A percentile compares a stretch with the other conserved stretches of the same genome.
These are phyloP conservation scores for Sebastes steindachneri DNA, from an alignment of 2,797 vertebrate genomes.

Conservation along the genomic window DNA sequence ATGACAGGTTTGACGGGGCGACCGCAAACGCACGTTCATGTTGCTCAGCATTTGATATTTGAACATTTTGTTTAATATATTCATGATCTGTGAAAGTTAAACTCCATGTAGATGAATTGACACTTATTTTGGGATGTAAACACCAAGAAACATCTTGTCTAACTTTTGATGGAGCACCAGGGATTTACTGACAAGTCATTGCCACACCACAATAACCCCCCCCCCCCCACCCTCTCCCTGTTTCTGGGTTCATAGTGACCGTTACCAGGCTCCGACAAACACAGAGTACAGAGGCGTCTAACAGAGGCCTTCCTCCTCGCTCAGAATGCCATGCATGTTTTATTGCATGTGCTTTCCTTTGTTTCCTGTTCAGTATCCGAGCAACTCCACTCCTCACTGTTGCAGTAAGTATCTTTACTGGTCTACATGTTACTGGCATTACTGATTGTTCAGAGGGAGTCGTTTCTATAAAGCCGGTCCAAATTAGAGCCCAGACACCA, in stretches of 20 bases:
- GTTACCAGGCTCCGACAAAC: constrained; percentile 41
- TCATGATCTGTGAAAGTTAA: not conserved
- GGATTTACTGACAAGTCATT: not conserved
- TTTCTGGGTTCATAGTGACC: constrained; percentile 67
- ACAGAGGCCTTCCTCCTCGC: constrained; percentile 39
- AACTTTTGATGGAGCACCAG: not conserved
- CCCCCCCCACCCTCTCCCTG: constrained; percentile 31
- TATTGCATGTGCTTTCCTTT: constrained; percentile 69
- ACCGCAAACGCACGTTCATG: not conserved
- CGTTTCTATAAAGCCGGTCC: not conserved
- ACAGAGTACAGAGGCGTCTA: constrained; percentile 27
- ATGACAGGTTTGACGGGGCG: constrained; percentile 30
- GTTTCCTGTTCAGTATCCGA: constrained; percentile 69
- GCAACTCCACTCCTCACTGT: constrained; percentile 61
- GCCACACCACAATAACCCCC: not conserved
- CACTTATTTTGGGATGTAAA: not conserved
- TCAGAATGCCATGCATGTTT: constrained; percentile 71
- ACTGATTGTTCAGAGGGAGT: constrained; percentile 21
- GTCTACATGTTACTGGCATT: constrained; percentile 5
- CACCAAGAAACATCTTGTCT: not conserved
- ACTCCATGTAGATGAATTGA: not conserved
- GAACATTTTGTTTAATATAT: not conserved
- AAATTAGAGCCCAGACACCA: constrained; percentile 8
- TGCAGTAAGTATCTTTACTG: constrained; percentile 32
- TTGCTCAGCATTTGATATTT: not conserved